Base-by-base conservation (phyloP, 2,113 vertebrate species). In the Monopterus albus region DNA sequence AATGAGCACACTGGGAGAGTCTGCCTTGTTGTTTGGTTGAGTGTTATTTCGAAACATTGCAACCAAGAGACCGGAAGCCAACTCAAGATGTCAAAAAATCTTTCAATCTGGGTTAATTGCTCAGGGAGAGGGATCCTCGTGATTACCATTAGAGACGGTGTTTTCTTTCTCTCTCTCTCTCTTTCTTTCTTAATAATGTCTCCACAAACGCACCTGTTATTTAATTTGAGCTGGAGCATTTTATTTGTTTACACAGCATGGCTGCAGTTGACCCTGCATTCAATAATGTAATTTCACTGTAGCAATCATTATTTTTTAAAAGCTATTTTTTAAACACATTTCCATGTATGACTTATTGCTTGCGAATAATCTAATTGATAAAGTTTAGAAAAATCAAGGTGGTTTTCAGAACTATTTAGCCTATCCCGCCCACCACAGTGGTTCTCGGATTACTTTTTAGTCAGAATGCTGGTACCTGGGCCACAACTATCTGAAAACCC, bases 31-130 rank as follows among this genome's bases (percentile, higher is more conserved):
- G 73, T 78, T 86, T 70, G 75, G 85, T 79, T 74, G 64, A 79
- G 58, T 60, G 73, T 70, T 83, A 76, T 81, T 87, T 83, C 6
- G 5, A 86, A 83, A 79, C 72, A 69, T 69, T 56, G 75, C 87
- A 88, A 68, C 81, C 45, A 20, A 49, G 83, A 89, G 56, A 72
- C 68, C n/a, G 79, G 65, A 78, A 78, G 67, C 67, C 36, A 76
- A 82, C 70, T 63, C 53, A 35, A 66, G 77, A 84, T 86, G 87
- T 89, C 86, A 88, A 82, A 80, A 75, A 74, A 75, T 77, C 64
- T 75, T 81, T 78, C 66, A 46, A 82, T 87, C 82, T 88, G 78
- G 89, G 87, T 79, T 90, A 90, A 91, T 90, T 85, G 88, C 83
- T 90, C 11, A 3, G 88, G 86, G 86, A 90, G 46, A 69, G 10